These are phyloP conservation scores for Dromas ardeola DNA, from an alignment of 2,113 vertebrate species.

Conservation along the genomic window DNA sequence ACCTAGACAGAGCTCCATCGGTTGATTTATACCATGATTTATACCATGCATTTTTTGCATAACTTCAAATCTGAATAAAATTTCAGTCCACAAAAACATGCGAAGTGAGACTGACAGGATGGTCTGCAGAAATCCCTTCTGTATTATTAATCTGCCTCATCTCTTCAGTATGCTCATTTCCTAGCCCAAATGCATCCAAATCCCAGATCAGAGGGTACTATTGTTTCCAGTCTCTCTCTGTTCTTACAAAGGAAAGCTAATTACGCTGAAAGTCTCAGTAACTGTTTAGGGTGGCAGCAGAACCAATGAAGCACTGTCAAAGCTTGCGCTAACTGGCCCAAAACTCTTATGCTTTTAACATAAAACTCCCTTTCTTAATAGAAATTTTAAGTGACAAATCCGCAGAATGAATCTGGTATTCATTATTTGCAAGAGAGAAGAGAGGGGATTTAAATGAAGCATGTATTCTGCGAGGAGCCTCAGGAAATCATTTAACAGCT, in stretches of 20 bases:
- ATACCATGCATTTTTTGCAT: not conserved
- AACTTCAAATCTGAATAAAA: not conserved
- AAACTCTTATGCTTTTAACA: not conserved
- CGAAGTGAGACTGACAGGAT: not conserved
- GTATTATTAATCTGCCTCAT: constrained; percentile 31
- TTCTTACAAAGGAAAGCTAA: not conserved
- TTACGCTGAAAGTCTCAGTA: not conserved
- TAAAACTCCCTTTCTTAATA: constrained; percentile 50
- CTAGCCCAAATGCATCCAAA: constrained; percentile 24
- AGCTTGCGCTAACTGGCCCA: not conserved
- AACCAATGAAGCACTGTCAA: not conserved
- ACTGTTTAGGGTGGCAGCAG: not conserved
- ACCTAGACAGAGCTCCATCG: not conserved
- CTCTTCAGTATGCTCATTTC: not conserved
- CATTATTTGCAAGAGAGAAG: constrained; percentile 67
- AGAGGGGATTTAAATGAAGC: constrained; percentile 66
- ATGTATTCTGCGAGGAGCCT: constrained; percentile 59
- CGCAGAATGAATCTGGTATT: constrained; percentile 44
- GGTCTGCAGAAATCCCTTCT: not conserved
- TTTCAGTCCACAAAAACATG: not conserved
- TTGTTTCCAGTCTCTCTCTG: constrained; percentile 7
- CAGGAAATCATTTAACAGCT: constrained; percentile 72
- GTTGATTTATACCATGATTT: constrained; percentile 32
- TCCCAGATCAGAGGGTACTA: not conserved
- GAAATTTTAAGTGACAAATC: constrained; percentile 77